Evolutionary conservation across 1,140 invertebrate species (phyloP).

Genomic region (Portunus trituberculatus): DNA sequence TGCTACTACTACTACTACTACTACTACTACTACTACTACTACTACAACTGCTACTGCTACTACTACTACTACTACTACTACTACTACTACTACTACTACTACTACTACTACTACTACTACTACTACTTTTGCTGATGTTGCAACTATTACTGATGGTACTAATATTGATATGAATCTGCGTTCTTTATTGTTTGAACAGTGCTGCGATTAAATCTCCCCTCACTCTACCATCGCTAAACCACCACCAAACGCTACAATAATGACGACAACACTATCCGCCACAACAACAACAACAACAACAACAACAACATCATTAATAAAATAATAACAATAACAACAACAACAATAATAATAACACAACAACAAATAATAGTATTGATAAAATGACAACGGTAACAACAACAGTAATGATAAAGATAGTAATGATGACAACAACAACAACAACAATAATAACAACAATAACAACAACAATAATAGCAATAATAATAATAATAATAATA

Average conservation of each 20-base stretch:
- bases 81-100: conserved; percentile 25
- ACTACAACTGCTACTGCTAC: not conserved
- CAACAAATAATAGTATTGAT: not conserved
- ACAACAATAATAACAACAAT: not conserved
- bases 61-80: not conserved
- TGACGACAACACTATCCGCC: not conserved
- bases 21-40: conserved; percentile 29
- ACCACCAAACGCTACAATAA: no score
- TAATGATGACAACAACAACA: not conserved
- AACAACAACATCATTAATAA: not conserved
- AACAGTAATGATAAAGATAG: not conserved
- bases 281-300: conserved; percentile 17
- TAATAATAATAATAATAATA: not conserved
- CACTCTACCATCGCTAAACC: no score
- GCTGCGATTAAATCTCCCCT: no score
- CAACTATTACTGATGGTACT: conserved; percentile 2
- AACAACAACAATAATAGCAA: not conserved
- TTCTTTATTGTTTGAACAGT: no score
- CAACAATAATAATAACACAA: not conserved
- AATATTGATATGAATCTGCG: no score
- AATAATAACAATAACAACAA: not conserved
- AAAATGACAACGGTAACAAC: not conserved
- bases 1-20: conserved; percentile 3
- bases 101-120: conserved; percentile 25
- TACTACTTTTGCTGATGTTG: not conserved